Evolutionary conservation across 2,888 invertebrate genomes (phyloP).

Genomic region (Spisula solida): DNA sequence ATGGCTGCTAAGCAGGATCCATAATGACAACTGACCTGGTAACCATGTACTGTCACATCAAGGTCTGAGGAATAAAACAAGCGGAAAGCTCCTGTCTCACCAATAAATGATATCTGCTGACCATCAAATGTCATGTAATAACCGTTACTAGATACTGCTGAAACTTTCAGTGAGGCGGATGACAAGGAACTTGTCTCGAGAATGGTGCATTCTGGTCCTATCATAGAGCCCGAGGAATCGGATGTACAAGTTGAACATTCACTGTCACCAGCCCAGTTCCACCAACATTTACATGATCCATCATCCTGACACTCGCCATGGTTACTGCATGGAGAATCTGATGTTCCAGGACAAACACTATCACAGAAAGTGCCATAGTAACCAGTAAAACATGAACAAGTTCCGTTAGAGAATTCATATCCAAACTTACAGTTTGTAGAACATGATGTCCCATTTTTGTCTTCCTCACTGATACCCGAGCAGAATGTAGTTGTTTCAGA

Average conservation of each 20-base stretch:
- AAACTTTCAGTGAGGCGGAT: constrained; percentile 57
- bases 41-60: constrained; percentile 71
- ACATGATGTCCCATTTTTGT: constrained; percentile 69
- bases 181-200: constrained; percentile 53
- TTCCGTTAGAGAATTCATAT: constrained; percentile 46
- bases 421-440: constrained; percentile 73
- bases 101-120: constrained; percentile 69
- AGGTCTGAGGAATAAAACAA: constrained; percentile 57
- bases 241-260: constrained; percentile 71
- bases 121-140: constrained; percentile 76
- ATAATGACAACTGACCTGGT: constrained; percentile 74
- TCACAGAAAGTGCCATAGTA: constrained; percentile 74
- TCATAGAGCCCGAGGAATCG: constrained; percentile 60
- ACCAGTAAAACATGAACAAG: constrained; percentile 74
- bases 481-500: constrained; percentile 52
- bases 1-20: constrained; percentile 77
- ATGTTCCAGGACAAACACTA: constrained; percentile 76
- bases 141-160: constrained; percentile 73
- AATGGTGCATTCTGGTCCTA: constrained; percentile 75
- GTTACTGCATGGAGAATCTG: constrained; percentile 73
- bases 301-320: constrained; percentile 74
- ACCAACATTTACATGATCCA: constrained; percentile 76
- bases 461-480: constrained; percentile 27
- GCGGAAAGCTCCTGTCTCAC: constrained; percentile 68
- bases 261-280: constrained; percentile 75